A percentile compares a stretch with the other conserved stretches of the same genome.
Evolutionary conservation across 2,888 invertebrate species (phyloP).

Genomic region (Eilema depressum): DNA sequence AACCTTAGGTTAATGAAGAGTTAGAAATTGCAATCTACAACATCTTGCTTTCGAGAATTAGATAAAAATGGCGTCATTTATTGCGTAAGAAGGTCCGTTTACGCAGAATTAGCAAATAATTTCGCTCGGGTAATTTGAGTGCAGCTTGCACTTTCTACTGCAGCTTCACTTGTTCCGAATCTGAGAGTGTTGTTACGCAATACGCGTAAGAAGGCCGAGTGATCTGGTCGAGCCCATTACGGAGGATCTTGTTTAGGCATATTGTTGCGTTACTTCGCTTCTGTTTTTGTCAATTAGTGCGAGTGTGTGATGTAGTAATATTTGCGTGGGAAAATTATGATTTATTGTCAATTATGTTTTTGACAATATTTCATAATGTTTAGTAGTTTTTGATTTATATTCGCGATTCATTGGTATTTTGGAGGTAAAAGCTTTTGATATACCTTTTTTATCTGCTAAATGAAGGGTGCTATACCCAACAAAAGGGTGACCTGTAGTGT

Average conservation of each 20-base stretch:
- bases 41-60: constrained; percentile 44
- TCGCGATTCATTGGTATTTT: too few relatives aligned
- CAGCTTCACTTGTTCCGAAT: constrained; percentile 57
- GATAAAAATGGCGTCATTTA: constrained; percentile 39
- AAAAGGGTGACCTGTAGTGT: too few relatives aligned
- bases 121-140: constrained; percentile 56
- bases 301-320: constrained; percentile 18
- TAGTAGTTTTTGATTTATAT: background rate
- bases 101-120: constrained; percentile 67
- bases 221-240: constrained; percentile 37
- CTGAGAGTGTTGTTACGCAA: constrained; percentile 55
- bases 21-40: constrained; percentile 35
- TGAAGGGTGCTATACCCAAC: too few relatives aligned
- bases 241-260: constrained; percentile 46
- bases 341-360: background rate
- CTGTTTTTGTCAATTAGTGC: constrained; percentile 30
- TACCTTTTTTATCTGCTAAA: too few relatives aligned
- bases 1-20: constrained; percentile 32
- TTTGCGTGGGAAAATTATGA: background rate
- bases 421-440: too few relatives aligned
- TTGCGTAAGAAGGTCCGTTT: constrained; percentile 47
- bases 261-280: constrained; percentile 33
- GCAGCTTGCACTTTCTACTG: constrained; percentile 76
- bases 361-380: background rate
- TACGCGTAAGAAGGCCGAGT: constrained; percentile 39